Evolutionary conservation across 2,113 vertebrate species (phyloP).

Genomic region (Noturus placidus): DNA sequence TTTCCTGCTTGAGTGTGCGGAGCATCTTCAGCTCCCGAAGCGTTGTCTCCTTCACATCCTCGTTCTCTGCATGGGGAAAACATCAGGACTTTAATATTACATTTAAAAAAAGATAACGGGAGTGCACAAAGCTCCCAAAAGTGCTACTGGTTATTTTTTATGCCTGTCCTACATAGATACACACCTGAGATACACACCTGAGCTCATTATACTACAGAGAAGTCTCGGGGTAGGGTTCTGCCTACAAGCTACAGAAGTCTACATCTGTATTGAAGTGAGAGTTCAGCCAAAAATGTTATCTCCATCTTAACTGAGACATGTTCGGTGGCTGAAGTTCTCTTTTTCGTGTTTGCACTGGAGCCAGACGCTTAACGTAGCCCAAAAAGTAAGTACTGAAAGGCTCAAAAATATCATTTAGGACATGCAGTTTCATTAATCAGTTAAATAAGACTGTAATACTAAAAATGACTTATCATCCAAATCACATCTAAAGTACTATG

Average conservation of each 20-base stretch:
- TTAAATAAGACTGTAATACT: neutral
- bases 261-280: neutral
- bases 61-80: slow-evolving; percentile 69
- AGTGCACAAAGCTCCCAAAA: too few relatives aligned
- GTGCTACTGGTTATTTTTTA: neutral
- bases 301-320: neutral
- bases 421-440: neutral
- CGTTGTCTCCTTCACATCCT: slow-evolving; percentile 79
- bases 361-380: neutral
- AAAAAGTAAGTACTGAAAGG: neutral
- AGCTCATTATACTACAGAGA: neutral
- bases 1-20: slow-evolving; percentile 97
- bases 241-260: neutral
- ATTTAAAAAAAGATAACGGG: neutral
- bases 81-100: neutral
- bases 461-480: neutral
- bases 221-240: neutral
- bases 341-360: neutral
- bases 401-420: neutral
- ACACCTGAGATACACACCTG: neutral
- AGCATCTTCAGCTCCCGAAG: slow-evolving; percentile 99
- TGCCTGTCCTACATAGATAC: neutral
- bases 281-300: neutral
- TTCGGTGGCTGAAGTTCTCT: neutral
- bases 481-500: neutral